These are phyloP conservation scores for Sthenelais limicola DNA, from an alignment of 2,888 invertebrate genomes.

Conservation along the genomic window DNA sequence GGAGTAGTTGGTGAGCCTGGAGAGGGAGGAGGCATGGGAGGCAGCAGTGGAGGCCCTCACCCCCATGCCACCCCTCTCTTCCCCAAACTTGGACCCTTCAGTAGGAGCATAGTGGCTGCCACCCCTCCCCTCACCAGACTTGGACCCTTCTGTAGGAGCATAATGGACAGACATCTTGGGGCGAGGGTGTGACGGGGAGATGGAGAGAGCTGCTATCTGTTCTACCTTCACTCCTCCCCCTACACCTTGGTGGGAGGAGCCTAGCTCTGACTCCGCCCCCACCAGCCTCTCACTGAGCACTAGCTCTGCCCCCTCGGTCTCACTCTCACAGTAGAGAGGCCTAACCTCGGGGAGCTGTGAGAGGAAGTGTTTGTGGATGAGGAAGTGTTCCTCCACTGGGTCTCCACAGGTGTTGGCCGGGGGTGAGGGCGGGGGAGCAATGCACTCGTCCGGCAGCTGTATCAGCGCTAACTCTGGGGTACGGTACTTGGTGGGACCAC, in stretches of 20 bases:
- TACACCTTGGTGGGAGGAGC: too few species aligned
- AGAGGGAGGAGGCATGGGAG: neutral
- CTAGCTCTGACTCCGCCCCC: too few species aligned
- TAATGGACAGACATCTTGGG: neutral
- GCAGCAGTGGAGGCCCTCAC: neutral
- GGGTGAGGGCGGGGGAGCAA: constrained; percentile 1
- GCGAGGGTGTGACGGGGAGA: neutral
- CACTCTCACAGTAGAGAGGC: neutral
- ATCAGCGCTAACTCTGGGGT: neutral
- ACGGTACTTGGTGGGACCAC: neutral
- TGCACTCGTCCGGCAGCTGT: neutral
- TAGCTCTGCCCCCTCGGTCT: neutral
- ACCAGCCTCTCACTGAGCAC: neutral
- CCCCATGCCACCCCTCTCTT: neutral
- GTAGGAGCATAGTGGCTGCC: neutral
- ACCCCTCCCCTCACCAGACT: neutral
- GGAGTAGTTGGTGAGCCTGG: neutral
- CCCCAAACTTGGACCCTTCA: neutral
- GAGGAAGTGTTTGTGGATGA: constrained; percentile 20
- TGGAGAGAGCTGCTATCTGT: too few species aligned
- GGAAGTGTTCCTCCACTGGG: constrained; percentile 1
- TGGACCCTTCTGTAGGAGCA: neutral
- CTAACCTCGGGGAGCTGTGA: neutral
- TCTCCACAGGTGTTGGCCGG: neutral
- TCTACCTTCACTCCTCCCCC: too few species aligned